phyloP scores from a whole-genome alignment of 92 coral and sea anemone species.

The Phenganax stokvisi region DNA sequence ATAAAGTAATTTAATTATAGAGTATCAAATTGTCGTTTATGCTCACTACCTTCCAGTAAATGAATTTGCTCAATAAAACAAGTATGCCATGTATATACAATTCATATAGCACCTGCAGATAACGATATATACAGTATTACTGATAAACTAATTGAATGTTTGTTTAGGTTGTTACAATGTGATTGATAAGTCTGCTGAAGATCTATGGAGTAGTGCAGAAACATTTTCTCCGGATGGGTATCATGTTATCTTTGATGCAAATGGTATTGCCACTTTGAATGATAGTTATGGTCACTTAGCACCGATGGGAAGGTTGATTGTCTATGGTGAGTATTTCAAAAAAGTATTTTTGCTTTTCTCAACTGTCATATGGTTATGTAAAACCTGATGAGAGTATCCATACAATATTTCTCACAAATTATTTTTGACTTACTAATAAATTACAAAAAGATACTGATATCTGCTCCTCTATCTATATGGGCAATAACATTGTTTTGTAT shows the following conservation, averaged over 20 bases:
- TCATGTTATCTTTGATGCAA: constrained; percentile 89
- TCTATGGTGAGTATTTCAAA: constrained; percentile 63
- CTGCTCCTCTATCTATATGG: too few relatives aligned
- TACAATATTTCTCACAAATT: neutral
- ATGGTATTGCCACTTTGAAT: constrained; percentile 83
- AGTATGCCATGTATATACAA: neutral
- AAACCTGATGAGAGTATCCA: neutral
- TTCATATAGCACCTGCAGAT: neutral
- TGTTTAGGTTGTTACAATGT: constrained; percentile 79
- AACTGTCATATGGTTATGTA: too few relatives aligned
- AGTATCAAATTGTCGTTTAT: too few relatives aligned
- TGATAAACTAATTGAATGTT: neutral
- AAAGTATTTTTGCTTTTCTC: neutral
- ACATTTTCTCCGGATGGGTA: constrained; percentile 59
- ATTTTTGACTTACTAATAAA: too few relatives aligned
- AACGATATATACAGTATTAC: neutral
- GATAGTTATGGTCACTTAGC: constrained; percentile 77
- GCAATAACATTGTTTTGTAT: too few relatives aligned
- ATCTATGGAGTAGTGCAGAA: constrained; percentile 72
- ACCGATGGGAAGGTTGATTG: constrained; percentile 80
- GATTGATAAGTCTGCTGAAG: constrained; percentile 82
- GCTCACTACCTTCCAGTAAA: neutral
- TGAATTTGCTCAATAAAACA: neutral
- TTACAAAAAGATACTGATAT: too few relatives aligned
- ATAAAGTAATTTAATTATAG: too few relatives aligned